Conservation (phyloP, 1,140 invertebrate genomes). For the Drosophila setifemur region DNA sequence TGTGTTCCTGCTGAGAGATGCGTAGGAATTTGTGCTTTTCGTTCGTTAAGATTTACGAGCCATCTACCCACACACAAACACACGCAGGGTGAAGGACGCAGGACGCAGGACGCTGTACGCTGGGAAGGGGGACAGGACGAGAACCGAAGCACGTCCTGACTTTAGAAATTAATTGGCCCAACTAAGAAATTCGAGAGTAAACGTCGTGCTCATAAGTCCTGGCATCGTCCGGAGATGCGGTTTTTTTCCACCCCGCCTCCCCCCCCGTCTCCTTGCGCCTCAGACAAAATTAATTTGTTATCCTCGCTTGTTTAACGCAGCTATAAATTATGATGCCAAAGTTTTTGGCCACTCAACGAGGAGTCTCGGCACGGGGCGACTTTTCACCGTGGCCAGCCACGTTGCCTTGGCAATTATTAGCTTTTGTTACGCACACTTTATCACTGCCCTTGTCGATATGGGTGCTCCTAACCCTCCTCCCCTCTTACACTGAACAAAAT, state of each 20-base stretch:
- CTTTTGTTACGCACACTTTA: constrained; percentile 80
- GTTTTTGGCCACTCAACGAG: constrained; percentile 76
- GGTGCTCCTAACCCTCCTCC: not conserved
- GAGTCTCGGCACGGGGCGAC: constrained; percentile 9
- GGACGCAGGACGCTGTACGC: not conserved
- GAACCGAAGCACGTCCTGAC: constrained; percentile 50
- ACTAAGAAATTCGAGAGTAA: constrained; percentile 80
- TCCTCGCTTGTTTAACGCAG: constrained; percentile 80
- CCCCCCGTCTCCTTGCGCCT: constrained; percentile 14
- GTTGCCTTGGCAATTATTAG: constrained; percentile 77
- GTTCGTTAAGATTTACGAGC: constrained; percentile 78
- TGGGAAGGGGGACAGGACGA: not conserved
- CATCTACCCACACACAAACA: constrained; percentile 31
- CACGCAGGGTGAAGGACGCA: not conserved
- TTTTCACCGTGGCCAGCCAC: constrained; percentile 70
- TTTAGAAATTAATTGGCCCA: constrained; percentile 81
- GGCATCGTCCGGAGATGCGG: constrained; percentile 59
- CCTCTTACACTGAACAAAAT: not conserved
- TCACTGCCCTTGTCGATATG: constrained; percentile 74
- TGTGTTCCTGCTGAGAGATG: constrained; percentile 51
- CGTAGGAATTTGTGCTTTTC: constrained; percentile 76
- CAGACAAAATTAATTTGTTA: constrained; percentile 81
- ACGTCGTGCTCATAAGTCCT: constrained; percentile 74
- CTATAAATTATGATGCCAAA: constrained; percentile 81
- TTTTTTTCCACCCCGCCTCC: constrained; percentile 28